Conservation (phyloP, 2,888 invertebrate species). For the Athalia circularis region DNA sequence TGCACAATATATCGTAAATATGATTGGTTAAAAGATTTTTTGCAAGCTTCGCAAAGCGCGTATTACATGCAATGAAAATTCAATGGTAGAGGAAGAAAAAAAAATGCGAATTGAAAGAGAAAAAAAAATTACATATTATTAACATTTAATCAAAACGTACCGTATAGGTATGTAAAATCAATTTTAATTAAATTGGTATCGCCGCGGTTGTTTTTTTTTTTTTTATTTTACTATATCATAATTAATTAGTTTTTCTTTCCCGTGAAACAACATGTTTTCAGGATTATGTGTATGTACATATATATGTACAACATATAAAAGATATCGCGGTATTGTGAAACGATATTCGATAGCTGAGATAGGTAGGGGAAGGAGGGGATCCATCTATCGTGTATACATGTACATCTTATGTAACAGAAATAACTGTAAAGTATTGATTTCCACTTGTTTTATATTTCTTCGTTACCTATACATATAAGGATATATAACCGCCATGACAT, state of each 20-base stretch:
- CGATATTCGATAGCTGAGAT: neutral
- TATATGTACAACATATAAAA: neutral
- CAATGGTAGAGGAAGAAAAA: too few relatives aligned
- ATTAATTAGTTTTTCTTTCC: too few relatives aligned
- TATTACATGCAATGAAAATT: too few relatives aligned
- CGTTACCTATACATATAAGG: neutral
- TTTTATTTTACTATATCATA: neutral
- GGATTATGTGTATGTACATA: too few relatives aligned
- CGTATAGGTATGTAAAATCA: neutral
- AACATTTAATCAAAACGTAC: neutral
- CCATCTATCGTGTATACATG: too few relatives aligned
- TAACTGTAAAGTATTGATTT: conserved; percentile 29
- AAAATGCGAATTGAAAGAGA: too few relatives aligned
- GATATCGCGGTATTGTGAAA: neutral
- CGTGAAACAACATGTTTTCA: too few relatives aligned
- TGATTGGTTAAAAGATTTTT: too few relatives aligned
- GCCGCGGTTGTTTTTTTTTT: neutral
- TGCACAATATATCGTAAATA: too few relatives aligned
- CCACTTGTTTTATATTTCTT: conserved; percentile 6
- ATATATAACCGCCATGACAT: neutral
- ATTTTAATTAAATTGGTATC: neutral
- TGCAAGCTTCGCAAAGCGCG: too few relatives aligned
- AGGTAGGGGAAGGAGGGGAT: neutral
- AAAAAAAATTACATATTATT: too few relatives aligned
- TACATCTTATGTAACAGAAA: conserved; percentile 7